Percentiles rank a stretch among this genome's conserved stretches.
phyloP scores from a whole-genome alignment of 2,113 vertebrate genomes.

The Illadopsis cleaveri region DNA sequence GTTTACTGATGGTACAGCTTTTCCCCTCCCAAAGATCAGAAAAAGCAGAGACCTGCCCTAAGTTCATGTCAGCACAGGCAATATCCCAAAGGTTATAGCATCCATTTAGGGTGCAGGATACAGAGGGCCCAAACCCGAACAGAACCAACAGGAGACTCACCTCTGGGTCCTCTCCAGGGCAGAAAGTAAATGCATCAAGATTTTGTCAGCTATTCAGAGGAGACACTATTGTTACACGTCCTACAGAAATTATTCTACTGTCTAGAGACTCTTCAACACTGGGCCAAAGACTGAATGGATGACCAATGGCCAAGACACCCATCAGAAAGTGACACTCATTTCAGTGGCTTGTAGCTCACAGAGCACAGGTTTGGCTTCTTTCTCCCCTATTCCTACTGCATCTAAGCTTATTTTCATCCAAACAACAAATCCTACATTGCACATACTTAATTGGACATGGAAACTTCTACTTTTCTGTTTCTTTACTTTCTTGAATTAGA shows the following conservation, averaged over 20 bases:
- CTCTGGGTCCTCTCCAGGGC: not conserved
- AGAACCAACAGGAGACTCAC: not conserved
- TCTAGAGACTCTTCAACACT: not conserved
- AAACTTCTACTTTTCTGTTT: not conserved
- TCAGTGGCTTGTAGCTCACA: not conserved
- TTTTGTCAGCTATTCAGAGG: not conserved
- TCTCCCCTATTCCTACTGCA: not conserved
- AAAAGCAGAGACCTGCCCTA: not conserved
- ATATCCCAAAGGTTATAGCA: not conserved
- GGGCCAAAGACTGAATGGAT: not conserved
- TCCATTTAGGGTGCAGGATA: not conserved
- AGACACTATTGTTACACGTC: not conserved
- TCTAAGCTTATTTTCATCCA: not conserved
- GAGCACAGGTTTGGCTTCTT: not conserved
- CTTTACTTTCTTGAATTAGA: not conserved
- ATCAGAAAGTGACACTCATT: not conserved
- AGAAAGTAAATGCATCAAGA: not conserved
- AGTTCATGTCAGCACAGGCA: not conserved
- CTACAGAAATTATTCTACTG: not conserved
- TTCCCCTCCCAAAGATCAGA: not conserved
- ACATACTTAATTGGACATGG: not conserved
- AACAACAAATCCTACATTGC: not conserved
- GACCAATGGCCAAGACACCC: not conserved
- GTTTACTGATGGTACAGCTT: not conserved
- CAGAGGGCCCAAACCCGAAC: not conserved